Base-by-base conservation (phyloP, 2,797 vertebrate species). In the Malurus leucopterus region DNA sequence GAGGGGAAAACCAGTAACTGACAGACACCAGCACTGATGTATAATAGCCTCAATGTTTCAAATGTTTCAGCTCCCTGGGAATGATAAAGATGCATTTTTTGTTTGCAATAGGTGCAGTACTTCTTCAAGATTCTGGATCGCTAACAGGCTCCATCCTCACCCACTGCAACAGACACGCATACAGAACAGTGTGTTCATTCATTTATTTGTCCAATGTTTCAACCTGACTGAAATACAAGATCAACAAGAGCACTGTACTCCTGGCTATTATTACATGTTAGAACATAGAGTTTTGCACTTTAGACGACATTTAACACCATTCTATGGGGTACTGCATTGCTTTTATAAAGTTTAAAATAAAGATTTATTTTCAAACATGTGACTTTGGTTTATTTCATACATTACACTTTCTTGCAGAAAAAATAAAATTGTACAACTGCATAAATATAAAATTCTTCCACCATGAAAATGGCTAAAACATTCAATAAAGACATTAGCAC, bases 361-460 rank as follows among this genome's bases (percentile, higher is more conserved):
- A 97, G 96, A 98, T 97, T 98, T 97, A 95, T 97, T 98, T 97
- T 98, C 98, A 98, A 98, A 99, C 98, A 98, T 98, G 98, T 98
- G 98, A 99, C 99, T 99, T 99, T 99, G 99, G 99, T 99, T 97
- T 99, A 97, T 97, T 97, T 98, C 98, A 99, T 98, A 99, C 98
- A 98, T 98, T 98, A 99, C 97, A 98, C 98, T 98, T 99, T 97
- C 98, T 98, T 97, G 98, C 98, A 98, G 98, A 97, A 98, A 98
- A 98, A 98, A 99, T 97, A 98, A 99, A 99, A 99, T 98, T 99
- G 98, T 99, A 99, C 99, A 99, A 99, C 99, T 99, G 99, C 99
- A 99, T 99, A 99, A 99, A 99, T 99, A 99, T 99, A 99, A 99
- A 99, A 99, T 98, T 99, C 98, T 98, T 99, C 98, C 98, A 99